These are phyloP conservation scores for Rhea pennata DNA, from an alignment of 2,113 vertebrate species.

Conservation along the genomic window DNA sequence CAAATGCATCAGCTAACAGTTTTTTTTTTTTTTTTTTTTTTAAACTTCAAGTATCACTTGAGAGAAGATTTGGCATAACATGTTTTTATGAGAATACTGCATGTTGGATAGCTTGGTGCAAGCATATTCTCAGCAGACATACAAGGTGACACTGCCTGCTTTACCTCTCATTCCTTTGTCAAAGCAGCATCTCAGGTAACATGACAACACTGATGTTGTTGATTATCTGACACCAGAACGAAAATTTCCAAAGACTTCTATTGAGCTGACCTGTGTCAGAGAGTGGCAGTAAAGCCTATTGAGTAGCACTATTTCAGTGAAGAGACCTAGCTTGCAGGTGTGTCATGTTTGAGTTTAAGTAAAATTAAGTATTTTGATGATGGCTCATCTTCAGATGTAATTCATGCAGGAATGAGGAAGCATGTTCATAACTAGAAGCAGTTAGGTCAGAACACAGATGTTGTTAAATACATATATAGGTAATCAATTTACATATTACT, in stretches of 20 bases:
- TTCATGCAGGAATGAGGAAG: not conserved
- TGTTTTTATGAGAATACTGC: slow-evolving; percentile 50
- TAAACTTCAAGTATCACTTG: slow-evolving; percentile 59
- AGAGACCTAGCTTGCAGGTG: not conserved
- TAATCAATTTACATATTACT: not conserved
- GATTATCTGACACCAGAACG: slow-evolving; percentile 11
- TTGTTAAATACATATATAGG: not conserved
- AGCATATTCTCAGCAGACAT: slow-evolving; percentile 21
- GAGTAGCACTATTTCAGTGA: not conserved
- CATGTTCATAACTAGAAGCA: not conserved
- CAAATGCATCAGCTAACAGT: slow-evolving; percentile 48
- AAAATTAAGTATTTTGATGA: slow-evolving; percentile 14
- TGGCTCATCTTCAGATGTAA: not conserved
- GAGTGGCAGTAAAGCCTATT: slow-evolving; percentile 14
- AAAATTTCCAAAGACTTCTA: slow-evolving; percentile 26
- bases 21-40: not conserved
- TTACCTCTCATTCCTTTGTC: slow-evolving; percentile 13
- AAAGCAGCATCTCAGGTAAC: not conserved
- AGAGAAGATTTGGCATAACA: slow-evolving; percentile 58
- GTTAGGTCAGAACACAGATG: not conserved
- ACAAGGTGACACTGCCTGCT: slow-evolving; percentile 1
- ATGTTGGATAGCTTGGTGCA: slow-evolving; percentile 30
- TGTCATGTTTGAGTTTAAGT: not conserved
- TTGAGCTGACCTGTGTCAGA: slow-evolving; percentile 8
- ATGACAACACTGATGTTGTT: not conserved